Percentiles rank a stretch among this genome's conserved stretches.
Evolutionary conservation across 2,797 vertebrate species (phyloP).

Genomic region (Cirrhinus mrigala): DNA sequence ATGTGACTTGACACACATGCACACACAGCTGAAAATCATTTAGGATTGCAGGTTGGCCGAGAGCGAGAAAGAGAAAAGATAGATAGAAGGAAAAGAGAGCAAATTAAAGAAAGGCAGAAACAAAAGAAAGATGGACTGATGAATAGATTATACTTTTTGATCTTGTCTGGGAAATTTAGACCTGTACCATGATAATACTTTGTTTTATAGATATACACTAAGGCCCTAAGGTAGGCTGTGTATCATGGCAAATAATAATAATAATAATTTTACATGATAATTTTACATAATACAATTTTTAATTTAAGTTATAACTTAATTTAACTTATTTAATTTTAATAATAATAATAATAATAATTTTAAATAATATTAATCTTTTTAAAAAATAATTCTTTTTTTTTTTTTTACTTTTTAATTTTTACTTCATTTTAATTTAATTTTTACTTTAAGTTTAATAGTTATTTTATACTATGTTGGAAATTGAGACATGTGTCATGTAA

Average conservation of each 20-base stretch:
- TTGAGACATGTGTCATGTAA: too few relatives aligned
- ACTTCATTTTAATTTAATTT: too few relatives aligned
- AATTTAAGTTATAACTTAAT: neutral
- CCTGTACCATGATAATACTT: too few relatives aligned
- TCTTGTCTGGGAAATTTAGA: neutral
- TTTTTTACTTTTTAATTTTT: too few relatives aligned
- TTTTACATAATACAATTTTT: neutral
- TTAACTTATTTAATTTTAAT: neutral
- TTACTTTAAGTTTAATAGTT: too few relatives aligned
- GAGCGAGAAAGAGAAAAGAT: constrained; percentile 32
- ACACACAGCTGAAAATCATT: constrained; percentile 85
- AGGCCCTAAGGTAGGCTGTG: too few relatives aligned
- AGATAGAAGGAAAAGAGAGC: constrained; percentile 34
- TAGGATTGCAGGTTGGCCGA: constrained; percentile 68
- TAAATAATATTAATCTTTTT: too few relatives aligned
- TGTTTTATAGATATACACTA: too few relatives aligned
- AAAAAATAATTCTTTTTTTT: too few relatives aligned
- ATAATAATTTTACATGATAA: neutral
- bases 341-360: neutral
- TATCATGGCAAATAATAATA: too few relatives aligned
- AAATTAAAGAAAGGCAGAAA: constrained; percentile 51
- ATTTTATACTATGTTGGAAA: too few relatives aligned
- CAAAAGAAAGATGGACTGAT: neutral
- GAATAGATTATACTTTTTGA: neutral
- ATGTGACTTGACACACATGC: constrained; percentile 72